phyloP scores from a whole-genome alignment of 2,888 invertebrate species.

The Neuroscelio doddi region DNA sequence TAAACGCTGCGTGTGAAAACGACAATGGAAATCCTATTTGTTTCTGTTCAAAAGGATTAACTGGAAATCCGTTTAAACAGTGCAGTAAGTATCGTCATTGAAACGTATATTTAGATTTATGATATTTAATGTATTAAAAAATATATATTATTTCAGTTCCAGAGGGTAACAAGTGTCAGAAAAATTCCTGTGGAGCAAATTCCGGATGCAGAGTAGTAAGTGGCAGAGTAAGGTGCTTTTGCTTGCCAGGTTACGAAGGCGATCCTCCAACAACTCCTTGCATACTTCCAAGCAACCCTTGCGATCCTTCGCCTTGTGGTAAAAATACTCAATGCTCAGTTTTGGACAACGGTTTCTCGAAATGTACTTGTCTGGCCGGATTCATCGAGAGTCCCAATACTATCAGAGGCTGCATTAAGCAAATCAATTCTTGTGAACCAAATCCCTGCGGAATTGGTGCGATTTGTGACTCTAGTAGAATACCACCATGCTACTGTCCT shows the following conservation, averaged over 20 bases:
- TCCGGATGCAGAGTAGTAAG: slow-evolving; percentile 86
- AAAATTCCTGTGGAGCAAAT: slow-evolving; percentile 88
- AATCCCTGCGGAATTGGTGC: slow-evolving; percentile 87
- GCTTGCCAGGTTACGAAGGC: slow-evolving; percentile 89
- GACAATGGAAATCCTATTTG: slow-evolving; percentile 91
- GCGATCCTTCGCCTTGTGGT: slow-evolving; percentile 89
- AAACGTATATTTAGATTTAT: slow-evolving; percentile 2
- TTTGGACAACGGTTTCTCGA: slow-evolving; percentile 85
- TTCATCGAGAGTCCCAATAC: slow-evolving; percentile 91
- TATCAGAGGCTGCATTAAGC: slow-evolving; percentile 86
- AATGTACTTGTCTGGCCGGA: slow-evolving; percentile 89
- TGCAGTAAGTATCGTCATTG: slow-evolving; percentile 82
- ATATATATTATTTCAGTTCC: slow-evolving; percentile 82
- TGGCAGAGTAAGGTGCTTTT: slow-evolving; percentile 87
- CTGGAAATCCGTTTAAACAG: slow-evolving; percentile 91
- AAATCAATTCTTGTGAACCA: slow-evolving; percentile 86
- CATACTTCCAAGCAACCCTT: slow-evolving; percentile 83
- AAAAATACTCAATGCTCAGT: slow-evolving; percentile 90
- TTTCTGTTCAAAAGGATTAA: slow-evolving; percentile 90
- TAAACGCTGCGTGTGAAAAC: slow-evolving; percentile 86
- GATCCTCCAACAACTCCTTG: slow-evolving; percentile 84
- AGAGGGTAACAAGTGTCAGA: slow-evolving; percentile 87
- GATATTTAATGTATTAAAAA: not conserved
- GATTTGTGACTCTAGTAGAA: slow-evolving; percentile 84
- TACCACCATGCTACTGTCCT: slow-evolving; percentile 90